Evolutionary conservation across 2,797 vertebrate genomes (phyloP).

Genomic region (Knipowitschia caucasica): DNA sequence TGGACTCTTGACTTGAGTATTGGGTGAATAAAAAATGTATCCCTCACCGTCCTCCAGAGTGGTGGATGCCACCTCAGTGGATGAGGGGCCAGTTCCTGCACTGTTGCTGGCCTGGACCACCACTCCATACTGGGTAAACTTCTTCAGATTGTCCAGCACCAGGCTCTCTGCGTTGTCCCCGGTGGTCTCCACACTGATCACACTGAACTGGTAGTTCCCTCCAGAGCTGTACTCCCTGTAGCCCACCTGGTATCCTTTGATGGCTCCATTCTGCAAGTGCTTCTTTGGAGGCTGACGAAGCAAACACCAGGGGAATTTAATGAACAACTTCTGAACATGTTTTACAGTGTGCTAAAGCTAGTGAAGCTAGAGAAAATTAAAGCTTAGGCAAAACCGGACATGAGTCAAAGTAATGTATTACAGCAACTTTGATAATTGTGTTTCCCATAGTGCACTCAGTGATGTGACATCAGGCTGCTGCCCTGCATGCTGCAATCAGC

Average conservation of each 20-base stretch:
- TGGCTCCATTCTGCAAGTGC: slow-evolving; percentile 94
- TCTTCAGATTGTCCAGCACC: slow-evolving; percentile 92
- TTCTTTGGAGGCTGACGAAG: slow-evolving; percentile 86
- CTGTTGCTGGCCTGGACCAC: slow-evolving; percentile 97
- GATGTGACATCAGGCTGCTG: neutral
- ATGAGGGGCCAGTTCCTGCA: slow-evolving; percentile 94
- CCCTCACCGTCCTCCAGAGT: slow-evolving; percentile 92
- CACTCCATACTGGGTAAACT: slow-evolving; percentile 98
- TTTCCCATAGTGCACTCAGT: neutral
- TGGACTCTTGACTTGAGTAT: no score
- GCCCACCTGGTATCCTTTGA: slow-evolving; percentile 96
- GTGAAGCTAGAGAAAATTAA: neutral
- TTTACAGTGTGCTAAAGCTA: neutral
- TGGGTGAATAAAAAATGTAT: no score
- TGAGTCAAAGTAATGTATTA: neutral
- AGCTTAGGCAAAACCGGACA: neutral
- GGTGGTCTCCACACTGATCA: slow-evolving; percentile 94
- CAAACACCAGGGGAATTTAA: neutral
- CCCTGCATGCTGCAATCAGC: neutral
- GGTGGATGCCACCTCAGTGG: slow-evolving; percentile 94
- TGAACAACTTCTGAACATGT: neutral
- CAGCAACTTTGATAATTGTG: neutral
- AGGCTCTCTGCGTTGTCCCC: slow-evolving; percentile 91
- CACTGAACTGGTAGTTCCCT: slow-evolving; percentile 95
- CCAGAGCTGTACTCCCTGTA: slow-evolving; percentile 96